Evolutionary conservation across 2,113 vertebrate species (phyloP).

Genomic region (Sphaerodactylus townsendi): DNA sequence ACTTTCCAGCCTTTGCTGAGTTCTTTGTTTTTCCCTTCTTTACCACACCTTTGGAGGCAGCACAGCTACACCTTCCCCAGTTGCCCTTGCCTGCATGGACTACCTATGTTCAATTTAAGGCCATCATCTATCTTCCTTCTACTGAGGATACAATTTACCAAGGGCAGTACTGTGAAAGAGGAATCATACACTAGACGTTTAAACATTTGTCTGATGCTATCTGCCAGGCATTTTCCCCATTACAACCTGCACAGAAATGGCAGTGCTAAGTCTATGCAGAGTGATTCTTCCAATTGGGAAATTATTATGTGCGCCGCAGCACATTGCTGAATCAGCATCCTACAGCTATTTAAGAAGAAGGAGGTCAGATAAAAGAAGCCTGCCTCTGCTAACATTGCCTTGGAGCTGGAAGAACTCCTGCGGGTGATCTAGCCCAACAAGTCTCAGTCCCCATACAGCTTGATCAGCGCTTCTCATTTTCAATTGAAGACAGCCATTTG

Average conservation of each 20-base stretch:
- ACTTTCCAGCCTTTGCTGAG: too few relatives aligned
- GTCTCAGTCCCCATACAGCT: neutral
- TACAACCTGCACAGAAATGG: neutral
- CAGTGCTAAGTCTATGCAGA: constrained; percentile 1
- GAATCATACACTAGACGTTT: too few relatives aligned
- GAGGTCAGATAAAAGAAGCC: constrained; percentile 2
- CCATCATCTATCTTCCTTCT: too few relatives aligned
- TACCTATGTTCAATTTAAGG: too few relatives aligned
- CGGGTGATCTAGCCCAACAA: neutral
- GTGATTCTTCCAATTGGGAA: constrained; percentile 22
- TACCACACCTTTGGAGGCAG: too few relatives aligned
- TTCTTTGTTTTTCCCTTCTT: too few relatives aligned
- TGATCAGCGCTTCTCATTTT: neutral
- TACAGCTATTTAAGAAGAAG: constrained; percentile 29
- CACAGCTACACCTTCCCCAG: too few relatives aligned
- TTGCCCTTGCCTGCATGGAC: too few relatives aligned
- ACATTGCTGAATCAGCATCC: neutral
- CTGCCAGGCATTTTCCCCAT: neutral
- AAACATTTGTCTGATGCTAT: too few relatives aligned
- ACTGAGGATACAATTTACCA: too few relatives aligned
- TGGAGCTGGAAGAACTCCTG: neutral
- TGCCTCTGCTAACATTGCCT: neutral
- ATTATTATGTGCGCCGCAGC: neutral
- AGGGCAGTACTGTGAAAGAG: too few relatives aligned
- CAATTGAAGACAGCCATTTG: neutral